phyloP scores from a whole-genome alignment of 2,113 vertebrate species.

The Bostrychus sinensis region DNA sequence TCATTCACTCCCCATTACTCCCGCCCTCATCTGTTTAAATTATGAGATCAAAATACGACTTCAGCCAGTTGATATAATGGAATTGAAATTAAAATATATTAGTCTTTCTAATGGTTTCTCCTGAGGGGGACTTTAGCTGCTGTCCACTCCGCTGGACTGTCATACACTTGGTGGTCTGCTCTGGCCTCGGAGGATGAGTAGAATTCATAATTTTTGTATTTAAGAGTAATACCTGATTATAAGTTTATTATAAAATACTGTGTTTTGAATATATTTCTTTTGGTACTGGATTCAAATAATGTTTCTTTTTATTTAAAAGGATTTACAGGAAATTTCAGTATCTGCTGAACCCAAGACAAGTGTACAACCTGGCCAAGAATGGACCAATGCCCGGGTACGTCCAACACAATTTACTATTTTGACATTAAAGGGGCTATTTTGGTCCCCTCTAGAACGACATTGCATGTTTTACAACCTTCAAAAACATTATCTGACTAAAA shows the following conservation, averaged over 20 bases:
- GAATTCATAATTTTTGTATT: neutral
- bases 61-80: constrained; percentile 81
- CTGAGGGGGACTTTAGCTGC: constrained; percentile 63
- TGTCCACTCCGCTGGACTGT: constrained; percentile 43
- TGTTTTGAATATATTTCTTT: neutral
- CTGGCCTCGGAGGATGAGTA: neutral
- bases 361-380: constrained; percentile 91
- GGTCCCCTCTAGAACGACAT: too few relatives aligned
- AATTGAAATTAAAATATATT: constrained; percentile 83
- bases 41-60: constrained; percentile 82
- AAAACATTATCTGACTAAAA: too few relatives aligned
- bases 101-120: constrained; percentile 82
- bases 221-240: neutral
- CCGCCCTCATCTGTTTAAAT: constrained; percentile 78
- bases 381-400: constrained; percentile 94
- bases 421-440: too few relatives aligned
- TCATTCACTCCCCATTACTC: constrained; percentile 77
- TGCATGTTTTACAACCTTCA: too few relatives aligned
- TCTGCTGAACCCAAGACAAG: constrained; percentile 93
- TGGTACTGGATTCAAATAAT: neutral
- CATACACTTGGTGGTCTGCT: constrained; percentile 25
- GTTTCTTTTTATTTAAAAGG: constrained; percentile 70
- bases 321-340: constrained; percentile 96
- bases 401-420: too few relatives aligned
- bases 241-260: neutral